Evolutionary conservation across 2,888 invertebrate species (phyloP), one percentile per base, ranked within the genome.

Genomic region (Hyposoter didymator): DNA sequence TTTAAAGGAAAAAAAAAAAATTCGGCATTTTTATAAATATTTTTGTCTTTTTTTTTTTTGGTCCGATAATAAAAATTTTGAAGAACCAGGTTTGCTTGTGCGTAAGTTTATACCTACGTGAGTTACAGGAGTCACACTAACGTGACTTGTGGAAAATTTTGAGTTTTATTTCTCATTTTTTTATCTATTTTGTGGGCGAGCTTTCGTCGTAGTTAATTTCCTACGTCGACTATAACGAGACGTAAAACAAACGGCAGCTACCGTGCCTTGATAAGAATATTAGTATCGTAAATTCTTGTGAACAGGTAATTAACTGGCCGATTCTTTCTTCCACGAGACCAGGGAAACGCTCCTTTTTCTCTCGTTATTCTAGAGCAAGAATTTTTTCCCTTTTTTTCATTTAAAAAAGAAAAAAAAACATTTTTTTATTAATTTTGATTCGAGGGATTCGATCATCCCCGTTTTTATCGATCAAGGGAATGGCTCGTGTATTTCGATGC

Each of bases 141-240:
- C 55, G 72, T 76, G 85, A 85, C 55, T 76, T 79, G 78, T 75
- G 66, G 72, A 83, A 76, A 59, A 28, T 39, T 28, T 32, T 19
- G 28, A 64, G 47, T 67, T 66, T 35, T 62, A 74, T 67, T 32
- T 78, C 28, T 17, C 35, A 10, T 55, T 32, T 22, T 35, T 80
- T 28, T 75, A 17, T 35, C 43, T 59, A 32, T 74, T 73, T 75
- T 39, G 17, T 59, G 7, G 12, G 17, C 47, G 14, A 28, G 14
- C 43, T 73, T 83, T 55, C 78, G 22, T 64, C 62, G 45, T 66
- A 28, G 22, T 62, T 62, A 55, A 43, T 28, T 62, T 72, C 52
- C 49, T 70, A 28, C n/a, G 75, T 52, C 62, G 39, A 69, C 22
- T 45, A 39, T 10, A 19, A 59, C 39, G 39, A 79, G 67, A 35